Base-by-base conservation (phyloP, 2,888 invertebrate genomes). In the Byasa hedistus region DNA sequence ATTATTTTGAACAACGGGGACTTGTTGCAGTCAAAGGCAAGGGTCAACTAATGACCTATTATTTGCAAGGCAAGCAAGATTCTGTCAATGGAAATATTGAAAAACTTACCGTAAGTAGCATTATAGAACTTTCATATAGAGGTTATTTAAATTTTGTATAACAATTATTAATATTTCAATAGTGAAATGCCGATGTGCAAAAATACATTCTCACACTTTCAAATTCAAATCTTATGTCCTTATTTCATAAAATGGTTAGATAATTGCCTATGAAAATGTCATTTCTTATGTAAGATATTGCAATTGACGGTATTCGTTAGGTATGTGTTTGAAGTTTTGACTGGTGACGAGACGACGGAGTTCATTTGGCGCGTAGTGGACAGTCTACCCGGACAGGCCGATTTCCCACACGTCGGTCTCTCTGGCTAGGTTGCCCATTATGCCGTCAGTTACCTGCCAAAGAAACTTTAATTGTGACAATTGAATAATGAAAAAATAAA, bases 11-110 rank as follows among this genome's bases (percentile, higher is more conserved):
- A 83, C 98, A 98, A 81, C 95, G 99, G 3, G 99, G 99, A 7
- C 91, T 98, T 69, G 98, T 99, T 19, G 96, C 96, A 55, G 99
- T 99, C 57, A 99, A 99, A 87, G 99, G 99, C 73, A 99, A 99
- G 89, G 99, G 99, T 19, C 96, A 98, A 82, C 93, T 99, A 67
- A 96, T 98, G 95, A 99, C 98, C 1, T 98, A 97, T 87, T 98
- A 98, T 83, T 91, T 99, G 72, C 92, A 94, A 81, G 95, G 95
- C 73, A 93, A 93, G 80, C 85, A 87, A 5, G 84, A 85, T 69
- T 69, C 74, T 2, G 73, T 77, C 68, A 67, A 70, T 55, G 68
- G 66, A 32, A 71, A 72, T 23, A 48, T 69, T 8, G 75, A 76
- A 52, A 78, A 76, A 69, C 70, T 75, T 54, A 70, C 71, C 51